These are phyloP conservation scores for Epizoanthus illoricatus DNA, from an alignment of 92 coral and sea anemone species.

Conservation along the genomic window DNA sequence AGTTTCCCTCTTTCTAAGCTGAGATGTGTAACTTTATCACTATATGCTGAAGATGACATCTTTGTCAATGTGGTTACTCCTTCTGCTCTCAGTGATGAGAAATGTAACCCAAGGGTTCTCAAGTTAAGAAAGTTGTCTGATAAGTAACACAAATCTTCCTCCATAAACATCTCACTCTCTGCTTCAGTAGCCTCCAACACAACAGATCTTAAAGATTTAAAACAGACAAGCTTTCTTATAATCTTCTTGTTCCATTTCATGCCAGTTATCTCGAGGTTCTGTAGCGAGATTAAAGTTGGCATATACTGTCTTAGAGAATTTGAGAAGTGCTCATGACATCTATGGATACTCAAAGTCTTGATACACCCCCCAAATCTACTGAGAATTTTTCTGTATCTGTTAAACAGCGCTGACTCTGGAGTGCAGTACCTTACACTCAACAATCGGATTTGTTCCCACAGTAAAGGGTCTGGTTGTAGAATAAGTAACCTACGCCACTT, in stretches of 20 bases:
- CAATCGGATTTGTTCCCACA: constrained; percentile 72
- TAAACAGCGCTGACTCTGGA: constrained; percentile 56
- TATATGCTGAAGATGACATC: constrained; percentile 49
- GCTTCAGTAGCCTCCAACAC: constrained; percentile 54
- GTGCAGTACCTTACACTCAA: constrained; percentile 63
- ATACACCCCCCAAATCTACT: constrained; percentile 50
- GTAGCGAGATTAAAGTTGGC: constrained; percentile 50
- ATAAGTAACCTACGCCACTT: constrained; percentile 65
- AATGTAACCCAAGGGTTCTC: constrained; percentile 58
- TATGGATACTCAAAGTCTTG: constrained; percentile 61
- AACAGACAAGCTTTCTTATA: constrained; percentile 60
- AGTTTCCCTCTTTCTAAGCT: constrained; percentile 70
- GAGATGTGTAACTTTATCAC: constrained; percentile 57
- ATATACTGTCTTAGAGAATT: constrained; percentile 48
- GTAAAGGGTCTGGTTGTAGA: constrained; percentile 65
- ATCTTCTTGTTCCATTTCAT: constrained; percentile 67
- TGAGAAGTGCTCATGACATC: constrained; percentile 67
- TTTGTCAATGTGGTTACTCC: constrained; percentile 46
- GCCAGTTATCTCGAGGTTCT: constrained; percentile 63
- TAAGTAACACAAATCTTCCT: constrained; percentile 53
- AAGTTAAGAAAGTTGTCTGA: constrained; percentile 64
- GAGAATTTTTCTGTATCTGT: constrained; percentile 57
- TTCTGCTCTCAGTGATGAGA: constrained; percentile 56
- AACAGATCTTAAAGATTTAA: constrained; percentile 54
- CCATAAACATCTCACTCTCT: constrained; percentile 41